These are phyloP conservation scores for Pseudomyrmex cubaensis DNA, from an alignment of 1,140 invertebrate species.

Conservation along the genomic window DNA sequence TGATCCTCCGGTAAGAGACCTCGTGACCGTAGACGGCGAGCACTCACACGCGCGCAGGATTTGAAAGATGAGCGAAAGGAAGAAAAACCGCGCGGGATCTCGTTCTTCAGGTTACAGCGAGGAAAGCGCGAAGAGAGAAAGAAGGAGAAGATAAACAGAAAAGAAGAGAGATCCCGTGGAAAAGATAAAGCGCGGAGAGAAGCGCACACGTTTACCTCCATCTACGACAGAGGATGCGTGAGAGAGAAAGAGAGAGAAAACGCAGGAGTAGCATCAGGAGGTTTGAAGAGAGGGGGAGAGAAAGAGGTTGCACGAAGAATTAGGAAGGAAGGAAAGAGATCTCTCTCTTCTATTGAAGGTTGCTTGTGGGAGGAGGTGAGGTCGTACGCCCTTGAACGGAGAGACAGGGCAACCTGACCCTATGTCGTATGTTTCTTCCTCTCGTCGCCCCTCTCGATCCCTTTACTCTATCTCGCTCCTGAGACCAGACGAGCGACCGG, in stretches of 20 bases:
- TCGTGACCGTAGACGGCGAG: constrained; percentile 31
- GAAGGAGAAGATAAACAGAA: background rate
- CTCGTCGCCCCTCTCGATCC: constrained; percentile 17
- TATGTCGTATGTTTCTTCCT: constrained; percentile 70
- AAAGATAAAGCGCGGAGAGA: constrained; percentile 11
- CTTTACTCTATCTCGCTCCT: background rate
- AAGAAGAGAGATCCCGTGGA: constrained; percentile 2
- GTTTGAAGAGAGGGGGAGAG: background rate
- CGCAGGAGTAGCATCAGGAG: background rate
- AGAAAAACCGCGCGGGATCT: constrained; percentile 68
- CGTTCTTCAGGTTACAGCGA: constrained; percentile 63
- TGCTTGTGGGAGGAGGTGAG: constrained; percentile 72
- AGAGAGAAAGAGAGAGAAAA: background rate
- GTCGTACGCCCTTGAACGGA: constrained; percentile 83
- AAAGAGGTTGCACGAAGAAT: constrained; percentile 28
- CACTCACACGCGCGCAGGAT: constrained; percentile 25
- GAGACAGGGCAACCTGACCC: constrained; percentile 79
- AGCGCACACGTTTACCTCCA: constrained; percentile 21
- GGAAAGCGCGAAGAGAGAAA: background rate
- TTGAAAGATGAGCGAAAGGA: constrained; percentile 46
- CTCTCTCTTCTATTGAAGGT: constrained; percentile 74
- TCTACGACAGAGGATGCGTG: background rate
- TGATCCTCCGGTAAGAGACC: constrained; percentile 23
- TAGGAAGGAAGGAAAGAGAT: constrained; percentile 54
- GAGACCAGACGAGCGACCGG: constrained; percentile 11